Evolutionary conservation across 2,888 invertebrate genomes (phyloP), one percentile per base, ranked within the genome.

Genomic region (Hirtodrosophila duncani): DNA sequence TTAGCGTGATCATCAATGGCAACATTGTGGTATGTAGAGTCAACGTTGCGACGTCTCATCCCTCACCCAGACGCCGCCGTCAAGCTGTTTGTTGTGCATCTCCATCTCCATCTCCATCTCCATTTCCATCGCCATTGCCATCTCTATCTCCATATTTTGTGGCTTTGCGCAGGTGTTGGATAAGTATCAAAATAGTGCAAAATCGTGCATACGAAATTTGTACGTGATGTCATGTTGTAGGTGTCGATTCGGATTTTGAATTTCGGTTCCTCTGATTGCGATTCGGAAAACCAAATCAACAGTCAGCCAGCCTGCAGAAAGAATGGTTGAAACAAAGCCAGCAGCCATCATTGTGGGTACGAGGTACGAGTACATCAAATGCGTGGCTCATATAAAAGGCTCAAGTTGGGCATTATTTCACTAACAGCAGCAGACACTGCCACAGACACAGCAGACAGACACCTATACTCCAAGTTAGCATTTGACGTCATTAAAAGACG

Each of bases 171-270:
- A 83, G 83, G 85, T 83, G 83, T 83, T 83, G 83, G 83, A 80
- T 83, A 79, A 72, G 82, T 81, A 81, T 84, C 69, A 58, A 84
- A 83, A 84, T 84, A 84, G 83, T 83, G 84, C 84, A 83, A 84
- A 83, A 81, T 84, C 83, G 83, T 83, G 83, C 81, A 72, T 63
- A 66, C 71, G 63, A 84, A 84, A 83, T 83, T 84, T 83, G 84
- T 83, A 84, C 84, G 84, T 83, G 83, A 84, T 83, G 83, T 80
- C 81, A 82, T 81, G 83, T 78, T 84, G 83, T 84, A 82, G 83
- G 84, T 80, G 83, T 84, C 71, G 68, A 63, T 80, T 63, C 65
- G 26, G 45, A 39, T 49, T 38, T 23, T 56, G 44, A 51, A 44
- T 41, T 37, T 46, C 50, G 13, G 50, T 44, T 29, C 42, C 29